Conservation (phyloP, 1,140 invertebrate genomes). For the Oryzaephilus surinamensis region DNA sequence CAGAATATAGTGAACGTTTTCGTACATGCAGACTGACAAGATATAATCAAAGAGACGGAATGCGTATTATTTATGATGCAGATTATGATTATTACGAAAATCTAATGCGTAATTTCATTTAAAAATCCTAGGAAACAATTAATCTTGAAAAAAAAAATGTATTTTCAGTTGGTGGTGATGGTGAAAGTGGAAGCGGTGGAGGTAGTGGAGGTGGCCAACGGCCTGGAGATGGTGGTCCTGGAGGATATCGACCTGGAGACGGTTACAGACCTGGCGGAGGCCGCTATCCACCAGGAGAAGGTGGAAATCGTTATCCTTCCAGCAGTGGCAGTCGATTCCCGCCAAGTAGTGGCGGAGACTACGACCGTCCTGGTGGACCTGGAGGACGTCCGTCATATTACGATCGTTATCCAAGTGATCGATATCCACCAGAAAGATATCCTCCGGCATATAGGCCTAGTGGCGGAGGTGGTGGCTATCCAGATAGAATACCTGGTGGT, state of each 20-base stretch:
- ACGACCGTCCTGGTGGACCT: constrained; percentile 13
- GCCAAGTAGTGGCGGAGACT: constrained; percentile 29
- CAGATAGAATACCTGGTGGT: constrained; percentile 27
- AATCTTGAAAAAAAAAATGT: constrained; percentile 1
- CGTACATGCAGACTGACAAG: constrained; percentile 73
- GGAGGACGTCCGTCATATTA: constrained; percentile 12
- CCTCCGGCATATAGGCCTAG: constrained; percentile 33
- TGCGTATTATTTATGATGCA: constrained; percentile 76
- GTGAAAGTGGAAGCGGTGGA: too few relatives aligned
- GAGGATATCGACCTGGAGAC: constrained; percentile 21
- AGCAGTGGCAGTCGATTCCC: constrained; percentile 37
- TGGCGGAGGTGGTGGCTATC: constrained; percentile 32
- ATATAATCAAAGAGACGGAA: constrained; percentile 79
- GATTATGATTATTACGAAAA: constrained; percentile 89
- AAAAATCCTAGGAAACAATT: too few relatives aligned
- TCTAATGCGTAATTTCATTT: constrained; percentile 60
- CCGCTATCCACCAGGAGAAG: constrained; percentile 15
- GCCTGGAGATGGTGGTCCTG: constrained; percentile 19
- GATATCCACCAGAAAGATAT: constrained; percentile 25
- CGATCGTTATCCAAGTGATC: constrained; percentile 37
- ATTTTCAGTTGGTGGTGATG: constrained; percentile 25
- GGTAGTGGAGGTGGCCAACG: constrained; percentile 16
- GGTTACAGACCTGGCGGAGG: constrained; percentile 26
- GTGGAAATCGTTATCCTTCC: constrained; percentile 7
- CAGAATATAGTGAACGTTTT: constrained; percentile 76